These are phyloP conservation scores for Sialis fuliginosa DNA, from an alignment of 2,888 invertebrate genomes.

Conservation along the genomic window DNA sequence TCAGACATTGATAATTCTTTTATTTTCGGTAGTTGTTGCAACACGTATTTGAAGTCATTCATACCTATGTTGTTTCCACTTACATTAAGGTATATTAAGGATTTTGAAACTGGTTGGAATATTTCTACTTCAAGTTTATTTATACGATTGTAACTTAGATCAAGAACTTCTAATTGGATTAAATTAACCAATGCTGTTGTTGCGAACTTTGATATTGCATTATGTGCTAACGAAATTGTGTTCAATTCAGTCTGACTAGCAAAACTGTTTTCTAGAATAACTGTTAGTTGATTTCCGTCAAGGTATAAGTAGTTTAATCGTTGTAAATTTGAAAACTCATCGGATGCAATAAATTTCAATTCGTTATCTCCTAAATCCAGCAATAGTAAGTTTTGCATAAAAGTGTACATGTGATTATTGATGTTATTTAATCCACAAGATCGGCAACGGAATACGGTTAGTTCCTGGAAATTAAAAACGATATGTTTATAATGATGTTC, in stretches of 20 bases:
- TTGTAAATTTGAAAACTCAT: slow-evolving; percentile 52
- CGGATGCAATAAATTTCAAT: slow-evolving; percentile 54
- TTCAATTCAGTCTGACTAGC: slow-evolving; percentile 34
- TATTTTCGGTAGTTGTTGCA: slow-evolving; percentile 39
- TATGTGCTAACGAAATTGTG: slow-evolving; percentile 43
- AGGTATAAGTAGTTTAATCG: slow-evolving; percentile 43
- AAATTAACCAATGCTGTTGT: slow-evolving; percentile 56
- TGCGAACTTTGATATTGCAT: slow-evolving; percentile 56
- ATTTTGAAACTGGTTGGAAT: slow-evolving; percentile 41
- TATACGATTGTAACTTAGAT: slow-evolving; percentile 60
- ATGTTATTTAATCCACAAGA: slow-evolving; percentile 53
- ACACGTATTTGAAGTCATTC: slow-evolving; percentile 34
- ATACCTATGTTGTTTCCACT: slow-evolving; percentile 47
- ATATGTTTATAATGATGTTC: slow-evolving; percentile 2
- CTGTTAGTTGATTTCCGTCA: slow-evolving; percentile 62
- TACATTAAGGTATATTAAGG: slow-evolving; percentile 44
- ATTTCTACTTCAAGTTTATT: slow-evolving; percentile 44
- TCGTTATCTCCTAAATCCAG: slow-evolving; percentile 62
- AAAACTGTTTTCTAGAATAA: slow-evolving; percentile 55
- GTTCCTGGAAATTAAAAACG: slow-evolving; percentile 35
- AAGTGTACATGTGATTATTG: slow-evolving; percentile 62
- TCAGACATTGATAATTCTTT: slow-evolving; percentile 39
- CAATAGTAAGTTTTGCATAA: slow-evolving; percentile 51
- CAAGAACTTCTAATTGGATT: slow-evolving; percentile 46
- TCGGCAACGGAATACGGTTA: slow-evolving; percentile 53